These are phyloP conservation scores for Acanthosepion esculentum DNA, from an alignment of 2,888 invertebrate species.

Conservation along the genomic window DNA sequence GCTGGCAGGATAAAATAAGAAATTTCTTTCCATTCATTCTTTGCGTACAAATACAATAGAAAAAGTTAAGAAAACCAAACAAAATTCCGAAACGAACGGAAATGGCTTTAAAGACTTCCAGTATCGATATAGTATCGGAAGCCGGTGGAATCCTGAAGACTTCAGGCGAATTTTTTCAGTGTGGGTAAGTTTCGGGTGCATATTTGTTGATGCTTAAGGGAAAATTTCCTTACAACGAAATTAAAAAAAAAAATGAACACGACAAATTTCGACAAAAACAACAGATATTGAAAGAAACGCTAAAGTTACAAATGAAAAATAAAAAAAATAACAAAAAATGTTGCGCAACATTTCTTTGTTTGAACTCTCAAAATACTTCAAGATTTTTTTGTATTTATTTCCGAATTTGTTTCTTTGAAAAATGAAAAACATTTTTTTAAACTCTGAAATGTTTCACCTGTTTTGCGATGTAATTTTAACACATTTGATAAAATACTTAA, in stretches of 20 bases:
- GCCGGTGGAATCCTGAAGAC: neutral
- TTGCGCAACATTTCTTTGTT: neutral
- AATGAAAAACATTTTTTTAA: neutral
- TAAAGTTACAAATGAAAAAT: neutral
- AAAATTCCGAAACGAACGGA: neutral
- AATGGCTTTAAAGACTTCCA: slow-evolving; percentile 9
- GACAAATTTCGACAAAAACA: neutral
- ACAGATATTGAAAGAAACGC: neutral
- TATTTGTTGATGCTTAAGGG: neutral
- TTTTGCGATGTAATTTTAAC: neutral
- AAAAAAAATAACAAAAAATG: neutral
- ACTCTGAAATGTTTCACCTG: neutral
- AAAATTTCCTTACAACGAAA: neutral
- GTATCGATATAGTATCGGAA: neutral
- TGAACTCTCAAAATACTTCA: neutral
- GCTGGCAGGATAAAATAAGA: too few relatives aligned
- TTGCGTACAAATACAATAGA: too few relatives aligned
- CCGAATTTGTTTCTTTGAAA: neutral
- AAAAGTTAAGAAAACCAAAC: neutral
- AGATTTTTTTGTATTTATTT: neutral
- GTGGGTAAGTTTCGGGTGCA: slow-evolving; percentile 17
- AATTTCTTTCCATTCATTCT: too few relatives aligned
- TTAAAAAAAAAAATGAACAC: neutral
- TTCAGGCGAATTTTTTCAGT: slow-evolving; percentile 1
- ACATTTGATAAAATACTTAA: neutral